A percentile compares a stretch with the other conserved stretches of the same genome.
Evolutionary conservation across 2,888 invertebrate genomes (phyloP).

Genomic region (Tachina fera): DNA sequence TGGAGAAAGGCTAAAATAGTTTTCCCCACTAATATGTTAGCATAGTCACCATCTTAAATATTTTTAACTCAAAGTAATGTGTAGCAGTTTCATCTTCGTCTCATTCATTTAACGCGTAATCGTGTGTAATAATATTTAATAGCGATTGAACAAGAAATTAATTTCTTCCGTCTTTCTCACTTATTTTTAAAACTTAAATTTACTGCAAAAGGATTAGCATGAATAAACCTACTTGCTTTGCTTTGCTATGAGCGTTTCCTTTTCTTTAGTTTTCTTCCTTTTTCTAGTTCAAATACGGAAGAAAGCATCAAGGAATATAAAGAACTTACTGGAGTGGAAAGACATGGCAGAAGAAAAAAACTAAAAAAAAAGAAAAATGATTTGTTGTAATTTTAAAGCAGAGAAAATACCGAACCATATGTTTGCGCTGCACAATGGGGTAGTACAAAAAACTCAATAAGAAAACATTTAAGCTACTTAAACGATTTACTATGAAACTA

Average conservation of each 20-base stretch:
- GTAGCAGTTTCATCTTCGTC: not conserved
- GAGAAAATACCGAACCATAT: not conserved
- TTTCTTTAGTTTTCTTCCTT: not conserved
- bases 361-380: slow-evolving; percentile 18
- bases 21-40: slow-evolving; percentile 1
- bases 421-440: not conserved
- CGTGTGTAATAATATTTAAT: slow-evolving; percentile 63
- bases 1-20: not conserved
- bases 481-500: too few relatives aligned
- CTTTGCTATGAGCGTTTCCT: not conserved
- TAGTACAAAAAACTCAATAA: not conserved
- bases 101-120: slow-evolving; percentile 48
- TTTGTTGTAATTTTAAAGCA: slow-evolving; percentile 37
- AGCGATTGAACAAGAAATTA: slow-evolving; percentile 64
- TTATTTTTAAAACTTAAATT: slow-evolving; percentile 50
- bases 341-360: slow-evolving; percentile 15
- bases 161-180: slow-evolving; percentile 50
- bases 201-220: slow-evolving; percentile 64
- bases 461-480: too few relatives aligned
- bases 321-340: slow-evolving; percentile 52
- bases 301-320: slow-evolving; percentile 30
- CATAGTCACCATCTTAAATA: not conserved
- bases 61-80: not conserved
- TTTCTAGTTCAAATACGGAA: not conserved
- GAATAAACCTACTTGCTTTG: slow-evolving; percentile 17